A percentile compares a stretch with the other conserved stretches of the same genome.
Evolutionary conservation across 2,797 vertebrate genomes (phyloP).

Genomic region (Anguilla pacifica): DNA sequence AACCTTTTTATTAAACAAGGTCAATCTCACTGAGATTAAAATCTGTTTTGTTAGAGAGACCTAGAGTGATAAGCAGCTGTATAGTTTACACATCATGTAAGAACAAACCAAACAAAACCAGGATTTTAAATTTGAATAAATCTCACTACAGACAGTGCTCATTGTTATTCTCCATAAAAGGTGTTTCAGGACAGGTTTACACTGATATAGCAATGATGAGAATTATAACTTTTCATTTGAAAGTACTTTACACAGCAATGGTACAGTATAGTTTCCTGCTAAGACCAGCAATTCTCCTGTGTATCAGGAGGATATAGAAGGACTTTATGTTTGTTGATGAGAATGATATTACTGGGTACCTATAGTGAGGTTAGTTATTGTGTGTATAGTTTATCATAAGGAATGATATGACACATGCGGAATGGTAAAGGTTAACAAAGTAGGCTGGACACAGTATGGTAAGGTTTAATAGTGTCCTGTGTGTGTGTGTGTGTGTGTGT

Average conservation of each 20-base stretch:
- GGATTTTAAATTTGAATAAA: slow-evolving; percentile 31
- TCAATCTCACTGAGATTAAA: no score
- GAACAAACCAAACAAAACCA: slow-evolving; percentile 49
- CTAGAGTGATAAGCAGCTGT: no score
- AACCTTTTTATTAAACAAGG: no score
- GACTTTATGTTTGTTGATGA: background rate
- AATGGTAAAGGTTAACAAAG: background rate
- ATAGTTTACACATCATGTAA: no score
- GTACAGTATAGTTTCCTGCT: no score
- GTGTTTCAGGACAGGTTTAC: background rate
- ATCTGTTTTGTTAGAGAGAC: no score
- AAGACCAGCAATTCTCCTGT: no score
- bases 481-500: background rate
- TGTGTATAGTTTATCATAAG: background rate
- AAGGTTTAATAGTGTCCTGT: background rate
- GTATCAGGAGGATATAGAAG: background rate
- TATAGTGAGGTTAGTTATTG: background rate
- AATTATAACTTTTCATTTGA: background rate
- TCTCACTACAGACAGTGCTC: slow-evolving; percentile 35
- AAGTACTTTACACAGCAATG: no score
- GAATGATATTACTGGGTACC: background rate
- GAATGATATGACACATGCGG: background rate
- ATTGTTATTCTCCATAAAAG: background rate
- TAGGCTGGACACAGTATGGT: background rate
- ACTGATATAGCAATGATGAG: background rate